Conservation (phyloP, 2,797 vertebrate genomes). For the Tiaroga cobitis region DNA sequence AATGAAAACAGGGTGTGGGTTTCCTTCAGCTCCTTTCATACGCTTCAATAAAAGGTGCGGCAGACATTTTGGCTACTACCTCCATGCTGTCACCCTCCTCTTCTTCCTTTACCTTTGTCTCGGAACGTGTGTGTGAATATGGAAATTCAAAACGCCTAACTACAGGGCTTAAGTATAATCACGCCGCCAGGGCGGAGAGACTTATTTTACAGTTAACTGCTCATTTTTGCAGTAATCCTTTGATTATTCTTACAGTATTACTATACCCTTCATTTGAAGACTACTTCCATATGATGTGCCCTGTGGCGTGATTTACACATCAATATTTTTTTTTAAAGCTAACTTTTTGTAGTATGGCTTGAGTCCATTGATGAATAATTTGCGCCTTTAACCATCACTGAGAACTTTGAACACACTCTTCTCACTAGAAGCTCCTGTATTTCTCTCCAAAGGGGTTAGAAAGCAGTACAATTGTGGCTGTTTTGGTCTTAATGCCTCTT, state of each 20-base stretch:
- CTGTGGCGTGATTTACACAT: conserved; percentile 65
- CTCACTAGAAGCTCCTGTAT: neutral
- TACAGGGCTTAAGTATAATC: conserved; percentile 83
- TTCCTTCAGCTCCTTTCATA: conserved; percentile 64
- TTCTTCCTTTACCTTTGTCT: conserved; percentile 57
- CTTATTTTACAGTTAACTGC: conserved; percentile 71
- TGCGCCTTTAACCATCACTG: neutral
- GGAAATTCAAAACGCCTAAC: conserved; percentile 83
- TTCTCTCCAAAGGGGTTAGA: neutral
- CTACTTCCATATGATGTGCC: conserved; percentile 74
- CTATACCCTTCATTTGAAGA: conserved; percentile 59
- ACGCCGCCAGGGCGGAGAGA: conserved; percentile 78
- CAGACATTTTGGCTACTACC: conserved; percentile 61
- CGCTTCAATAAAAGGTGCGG: conserved; percentile 64
- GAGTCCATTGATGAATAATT: neutral
- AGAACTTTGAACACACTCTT: neutral
- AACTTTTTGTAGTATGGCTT: conserved; percentile 17
- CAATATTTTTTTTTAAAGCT: neutral
- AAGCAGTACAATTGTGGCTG: neutral
- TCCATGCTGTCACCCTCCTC: conserved; percentile 61
- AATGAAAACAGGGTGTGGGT: conserved; percentile 68
- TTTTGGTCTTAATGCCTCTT: neutral
- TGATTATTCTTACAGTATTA: conserved; percentile 60
- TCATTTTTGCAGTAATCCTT: conserved; percentile 75
- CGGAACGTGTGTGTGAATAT: conserved; percentile 67